Conservation (phyloP, 2,797 vertebrate genomes). For the Sebastes trivittatus region DNA sequence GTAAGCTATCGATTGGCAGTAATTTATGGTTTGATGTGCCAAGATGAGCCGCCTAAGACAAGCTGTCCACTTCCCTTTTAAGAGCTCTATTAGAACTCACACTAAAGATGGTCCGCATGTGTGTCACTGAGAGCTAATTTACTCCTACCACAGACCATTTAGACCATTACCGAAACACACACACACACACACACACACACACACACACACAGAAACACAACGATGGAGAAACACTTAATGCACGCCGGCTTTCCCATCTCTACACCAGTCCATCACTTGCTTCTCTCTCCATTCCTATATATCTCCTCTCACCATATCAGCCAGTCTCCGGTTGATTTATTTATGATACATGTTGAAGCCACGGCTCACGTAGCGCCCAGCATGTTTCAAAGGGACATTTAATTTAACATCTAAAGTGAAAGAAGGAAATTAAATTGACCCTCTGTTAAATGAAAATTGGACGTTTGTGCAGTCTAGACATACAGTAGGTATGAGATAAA, state of each 20-base stretch:
- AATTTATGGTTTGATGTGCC: conserved; percentile 83
- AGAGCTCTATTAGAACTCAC: conserved; percentile 81
- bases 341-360: conserved; percentile 60
- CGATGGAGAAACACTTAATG: conserved; percentile 63
- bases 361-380: conserved; percentile 29
- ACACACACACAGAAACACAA: conserved; percentile 36
- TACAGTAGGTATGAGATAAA: not conserved
- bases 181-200: conserved; percentile 4
- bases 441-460: conserved; percentile 49
- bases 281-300: conserved; percentile 59
- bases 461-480: conserved; percentile 39
- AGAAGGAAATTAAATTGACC: conserved; percentile 67
- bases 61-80: conserved; percentile 83
- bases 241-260: conserved; percentile 50
- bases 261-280: conserved; percentile 59
- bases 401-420: conserved; percentile 72
- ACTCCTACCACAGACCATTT: conserved; percentile 79
- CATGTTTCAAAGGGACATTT: conserved; percentile 68
- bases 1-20: conserved; percentile 83
- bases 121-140: conserved; percentile 82
- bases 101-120: conserved; percentile 64
- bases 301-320: conserved; percentile 53
- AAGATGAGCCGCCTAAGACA: conserved; percentile 77
- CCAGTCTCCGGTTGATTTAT: conserved; percentile 65
- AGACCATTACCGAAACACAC: conserved; percentile 71